Evolutionary conservation across 23 tunicate species (phyloP).

Genomic region (Trididemnum clinides): DNA sequence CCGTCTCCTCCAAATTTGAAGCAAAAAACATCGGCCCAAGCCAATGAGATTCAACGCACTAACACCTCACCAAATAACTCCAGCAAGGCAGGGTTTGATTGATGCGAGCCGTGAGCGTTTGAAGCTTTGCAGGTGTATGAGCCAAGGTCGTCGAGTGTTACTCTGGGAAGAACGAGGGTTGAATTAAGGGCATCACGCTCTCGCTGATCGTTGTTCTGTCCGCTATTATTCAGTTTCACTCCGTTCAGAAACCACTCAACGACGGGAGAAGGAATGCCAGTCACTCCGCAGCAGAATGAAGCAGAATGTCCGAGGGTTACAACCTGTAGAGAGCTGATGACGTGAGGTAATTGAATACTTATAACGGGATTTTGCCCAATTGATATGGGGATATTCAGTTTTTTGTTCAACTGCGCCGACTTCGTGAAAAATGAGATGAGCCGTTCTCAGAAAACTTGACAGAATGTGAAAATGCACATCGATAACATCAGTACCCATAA

Average conservation of each 20-base stretch:
- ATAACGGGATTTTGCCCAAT: too few relatives aligned
- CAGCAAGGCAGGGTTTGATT: constrained; percentile 50
- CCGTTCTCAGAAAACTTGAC: too few relatives aligned
- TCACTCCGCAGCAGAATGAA: constrained; percentile 78
- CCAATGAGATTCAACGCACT: too few relatives aligned
- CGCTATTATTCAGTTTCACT: background rate
- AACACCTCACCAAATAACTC: constrained; percentile 65
- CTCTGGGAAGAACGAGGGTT: constrained; percentile 43
- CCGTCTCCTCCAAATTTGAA: too few relatives aligned
- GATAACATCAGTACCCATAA: too few relatives aligned
- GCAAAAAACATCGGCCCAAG: too few relatives aligned
- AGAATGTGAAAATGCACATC: too few relatives aligned
- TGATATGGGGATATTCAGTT: too few relatives aligned
- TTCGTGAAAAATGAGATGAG: too few relatives aligned
- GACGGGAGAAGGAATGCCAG: constrained; percentile 70
- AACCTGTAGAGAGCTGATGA: too few relatives aligned
- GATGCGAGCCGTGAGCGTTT: constrained; percentile 70
- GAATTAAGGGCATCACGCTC: constrained; percentile 37
- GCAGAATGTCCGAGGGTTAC: constrained; percentile 71
- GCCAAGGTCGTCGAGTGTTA: constrained; percentile 54
- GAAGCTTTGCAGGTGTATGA: constrained; percentile 81
- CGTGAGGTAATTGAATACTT: too few relatives aligned
- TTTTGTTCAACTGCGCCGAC: too few relatives aligned
- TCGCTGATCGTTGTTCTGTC: background rate
- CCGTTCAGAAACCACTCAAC: constrained; percentile 87